Evolutionary conservation across 1,140 invertebrate species (phyloP).

Genomic region (Drosophila sucinea): DNA sequence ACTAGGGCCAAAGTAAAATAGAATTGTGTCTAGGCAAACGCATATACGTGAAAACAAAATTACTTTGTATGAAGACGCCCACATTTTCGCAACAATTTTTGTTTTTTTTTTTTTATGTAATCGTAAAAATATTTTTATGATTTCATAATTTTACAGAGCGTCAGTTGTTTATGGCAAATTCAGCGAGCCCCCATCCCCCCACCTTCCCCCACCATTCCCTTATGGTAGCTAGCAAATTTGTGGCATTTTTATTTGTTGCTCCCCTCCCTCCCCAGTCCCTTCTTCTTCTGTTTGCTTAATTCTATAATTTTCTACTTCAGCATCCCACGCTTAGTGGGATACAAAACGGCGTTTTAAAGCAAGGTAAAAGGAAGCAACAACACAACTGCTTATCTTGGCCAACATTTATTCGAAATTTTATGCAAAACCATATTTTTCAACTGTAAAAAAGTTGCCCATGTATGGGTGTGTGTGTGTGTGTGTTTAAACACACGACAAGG

Average conservation of each 20-base stretch:
- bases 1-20: background rate
- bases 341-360: slow-evolving; percentile 61
- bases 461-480: background rate
- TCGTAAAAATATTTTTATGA: slow-evolving; percentile 82
- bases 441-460: slow-evolving; percentile 50
- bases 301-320: slow-evolving; percentile 47
- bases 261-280: slow-evolving; percentile 5
- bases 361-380: slow-evolving; percentile 24
- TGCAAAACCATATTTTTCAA: slow-evolving; percentile 76
- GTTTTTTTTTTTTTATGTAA: slow-evolving; percentile 65
- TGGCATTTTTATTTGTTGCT: slow-evolving; percentile 41
- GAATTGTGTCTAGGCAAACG: slow-evolving; percentile 20
- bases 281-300: slow-evolving; percentile 35
- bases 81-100: slow-evolving; percentile 58
- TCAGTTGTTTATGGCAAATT: slow-evolving; percentile 61
- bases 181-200: slow-evolving; percentile 17
- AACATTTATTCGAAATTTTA: slow-evolving; percentile 65
- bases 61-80: slow-evolving; percentile 56
- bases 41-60: slow-evolving; percentile 23
- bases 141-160: slow-evolving; percentile 77
- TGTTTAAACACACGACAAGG: slow-evolving; percentile 24
- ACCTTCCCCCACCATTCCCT: slow-evolving; percentile 7
- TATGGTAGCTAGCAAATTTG: slow-evolving; percentile 37
- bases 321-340: slow-evolving; percentile 26
- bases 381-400: slow-evolving; percentile 56